A percentile compares a stretch with the other conserved stretches of the same genome.
These are phyloP conservation scores for Drosophila monieri DNA, from an alignment of 2,888 invertebrate genomes.

Conservation along the genomic window DNA sequence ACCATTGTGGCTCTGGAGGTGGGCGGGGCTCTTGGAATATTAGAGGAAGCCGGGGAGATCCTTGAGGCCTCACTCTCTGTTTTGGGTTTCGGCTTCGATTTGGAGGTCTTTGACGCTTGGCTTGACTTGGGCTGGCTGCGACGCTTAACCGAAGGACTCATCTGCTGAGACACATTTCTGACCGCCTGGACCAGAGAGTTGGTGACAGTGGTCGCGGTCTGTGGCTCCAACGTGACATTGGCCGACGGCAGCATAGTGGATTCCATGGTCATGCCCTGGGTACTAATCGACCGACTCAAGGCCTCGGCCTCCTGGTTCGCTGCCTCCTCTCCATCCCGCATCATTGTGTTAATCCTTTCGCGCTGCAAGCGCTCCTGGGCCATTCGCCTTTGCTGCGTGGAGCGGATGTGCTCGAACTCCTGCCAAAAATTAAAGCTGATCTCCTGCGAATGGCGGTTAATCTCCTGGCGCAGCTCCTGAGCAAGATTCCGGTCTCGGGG, in stretches of 20 bases:
- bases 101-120: background rate
- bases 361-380: constrained; percentile 43
- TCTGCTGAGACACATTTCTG: background rate
- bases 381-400: constrained; percentile 48
- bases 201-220: background rate
- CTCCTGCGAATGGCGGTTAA: constrained; percentile 48
- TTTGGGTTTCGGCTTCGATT: background rate
- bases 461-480: constrained; percentile 41
- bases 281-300: constrained; percentile 61
- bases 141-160: background rate
- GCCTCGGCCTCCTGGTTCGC: constrained; percentile 48
- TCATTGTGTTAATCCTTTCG: constrained; percentile 35
- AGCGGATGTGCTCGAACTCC: constrained; percentile 62
- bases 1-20: constrained; percentile 33
- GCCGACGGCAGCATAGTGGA: constrained; percentile 23
- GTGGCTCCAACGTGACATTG: constrained; percentile 7
- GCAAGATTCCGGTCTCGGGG: constrained; percentile 36
- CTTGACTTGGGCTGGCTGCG: background rate
- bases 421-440: constrained; percentile 58
- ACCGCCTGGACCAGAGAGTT: constrained; percentile 1
- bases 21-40: constrained; percentile 37
- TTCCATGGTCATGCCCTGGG: constrained; percentile 19
- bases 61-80: background rate
- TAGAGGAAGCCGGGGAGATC: background rate
- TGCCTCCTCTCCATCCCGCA: constrained; percentile 52